Evolutionary conservation across 2,797 vertebrate species (phyloP).

Genomic region (Schizopygopsis malacanthus): DNA sequence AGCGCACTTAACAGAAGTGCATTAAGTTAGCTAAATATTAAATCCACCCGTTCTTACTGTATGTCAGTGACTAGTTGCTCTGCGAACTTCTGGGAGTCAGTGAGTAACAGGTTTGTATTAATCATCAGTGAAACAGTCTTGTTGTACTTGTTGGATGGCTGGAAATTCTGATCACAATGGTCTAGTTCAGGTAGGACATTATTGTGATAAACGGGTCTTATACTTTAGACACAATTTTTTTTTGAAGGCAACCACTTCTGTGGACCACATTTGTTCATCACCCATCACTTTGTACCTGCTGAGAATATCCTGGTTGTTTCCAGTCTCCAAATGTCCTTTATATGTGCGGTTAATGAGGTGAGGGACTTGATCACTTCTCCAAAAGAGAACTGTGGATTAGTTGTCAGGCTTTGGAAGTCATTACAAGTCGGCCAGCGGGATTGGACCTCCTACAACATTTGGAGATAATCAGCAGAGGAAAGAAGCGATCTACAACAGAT

Average conservation of each 20-base stretch:
- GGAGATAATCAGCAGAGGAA: not conserved
- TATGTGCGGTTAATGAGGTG: constrained; percentile 22
- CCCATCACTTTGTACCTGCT: constrained; percentile 26
- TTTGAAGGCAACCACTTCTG: not conserved
- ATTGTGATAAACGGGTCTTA: not conserved
- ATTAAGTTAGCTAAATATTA: not conserved
- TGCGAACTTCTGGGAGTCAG: not conserved
- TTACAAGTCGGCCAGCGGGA: not conserved
- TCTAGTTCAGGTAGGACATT: not conserved
- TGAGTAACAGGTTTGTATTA: too few species aligned
- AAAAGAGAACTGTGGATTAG: constrained; percentile 51
- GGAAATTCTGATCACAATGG: not conserved
- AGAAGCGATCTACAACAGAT: not conserved
- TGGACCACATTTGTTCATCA: not conserved
- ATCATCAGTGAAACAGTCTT: not conserved
- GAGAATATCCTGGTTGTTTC: constrained; percentile 28
- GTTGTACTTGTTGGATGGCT: not conserved
- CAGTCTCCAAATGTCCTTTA: constrained; percentile 28
- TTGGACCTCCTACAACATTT: constrained; percentile 24
- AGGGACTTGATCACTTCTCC: constrained; percentile 52
- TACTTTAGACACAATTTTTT: too few species aligned
- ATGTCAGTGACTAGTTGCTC: not conserved
- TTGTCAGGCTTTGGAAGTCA: not conserved
- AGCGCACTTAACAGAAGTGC: too few species aligned
- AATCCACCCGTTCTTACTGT: not conserved